These are phyloP conservation scores for Natator depressus DNA, from an alignment of 2,113 vertebrate species.

Conservation along the genomic window DNA sequence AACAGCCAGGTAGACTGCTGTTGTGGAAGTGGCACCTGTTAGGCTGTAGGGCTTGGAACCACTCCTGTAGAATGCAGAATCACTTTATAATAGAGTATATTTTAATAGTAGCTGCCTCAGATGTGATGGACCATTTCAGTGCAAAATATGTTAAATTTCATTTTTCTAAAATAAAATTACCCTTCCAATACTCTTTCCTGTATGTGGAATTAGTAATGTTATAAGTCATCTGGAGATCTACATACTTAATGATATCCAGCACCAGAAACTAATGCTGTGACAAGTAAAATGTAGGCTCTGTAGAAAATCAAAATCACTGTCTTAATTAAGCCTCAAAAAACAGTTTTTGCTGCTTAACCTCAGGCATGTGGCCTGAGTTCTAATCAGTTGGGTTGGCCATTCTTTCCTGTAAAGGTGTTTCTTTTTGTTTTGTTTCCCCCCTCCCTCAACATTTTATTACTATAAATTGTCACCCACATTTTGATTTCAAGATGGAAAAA, in stretches of 20 bases:
- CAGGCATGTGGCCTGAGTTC: neutral
- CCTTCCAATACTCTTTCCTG: neutral
- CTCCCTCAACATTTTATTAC: neutral
- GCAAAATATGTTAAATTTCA: neutral
- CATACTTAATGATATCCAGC: neutral
- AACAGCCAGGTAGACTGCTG: neutral
- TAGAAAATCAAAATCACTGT: neutral
- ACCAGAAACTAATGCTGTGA: neutral
- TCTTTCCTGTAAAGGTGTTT: neutral
- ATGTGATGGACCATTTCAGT: neutral
- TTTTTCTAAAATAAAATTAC: neutral
- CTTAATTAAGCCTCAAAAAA: neutral
- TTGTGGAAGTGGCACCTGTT: neutral
- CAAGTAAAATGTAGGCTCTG: neutral
- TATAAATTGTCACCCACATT: neutral
- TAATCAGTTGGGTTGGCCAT: neutral
- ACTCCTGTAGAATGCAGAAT: neutral
- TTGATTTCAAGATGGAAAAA: neutral
- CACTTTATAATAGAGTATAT: neutral
- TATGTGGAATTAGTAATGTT: neutral
- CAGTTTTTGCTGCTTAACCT: neutral
- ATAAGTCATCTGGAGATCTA: neutral
- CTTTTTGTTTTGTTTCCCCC: neutral
- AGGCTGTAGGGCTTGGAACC: neutral
- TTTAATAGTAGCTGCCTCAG: conserved; percentile 4